Evolutionary conservation across 2,113 vertebrate species (phyloP).

Genomic region (Sylvilagus bachmani): DNA sequence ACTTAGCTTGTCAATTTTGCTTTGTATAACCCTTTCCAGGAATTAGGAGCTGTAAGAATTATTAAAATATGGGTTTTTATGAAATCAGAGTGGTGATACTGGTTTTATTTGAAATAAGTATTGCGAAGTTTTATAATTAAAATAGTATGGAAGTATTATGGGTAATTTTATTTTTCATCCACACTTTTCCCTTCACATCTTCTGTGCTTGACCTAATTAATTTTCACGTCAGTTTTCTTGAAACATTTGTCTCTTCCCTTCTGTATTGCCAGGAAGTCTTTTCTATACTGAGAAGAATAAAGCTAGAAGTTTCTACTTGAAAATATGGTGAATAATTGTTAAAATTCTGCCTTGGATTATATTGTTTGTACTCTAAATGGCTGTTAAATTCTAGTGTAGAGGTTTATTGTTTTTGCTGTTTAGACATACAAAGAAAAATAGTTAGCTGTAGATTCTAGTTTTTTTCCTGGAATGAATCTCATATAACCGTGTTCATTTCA

Average conservation of each 20-base stretch:
- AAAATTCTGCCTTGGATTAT: background rate
- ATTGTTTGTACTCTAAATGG: background rate
- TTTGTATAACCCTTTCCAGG: background rate
- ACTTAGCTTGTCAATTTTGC: background rate
- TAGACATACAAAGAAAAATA: slow-evolving; percentile 25
- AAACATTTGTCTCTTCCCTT: background rate
- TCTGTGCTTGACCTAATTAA: background rate
- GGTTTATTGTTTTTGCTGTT: slow-evolving; percentile 34
- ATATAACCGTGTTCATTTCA: background rate
- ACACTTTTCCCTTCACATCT: background rate
- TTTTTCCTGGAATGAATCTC: background rate
- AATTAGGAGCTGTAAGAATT: background rate
- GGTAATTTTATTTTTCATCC: background rate
- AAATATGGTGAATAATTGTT: background rate
- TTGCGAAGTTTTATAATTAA: background rate
- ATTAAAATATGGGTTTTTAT: background rate
- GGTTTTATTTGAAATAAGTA: slow-evolving; percentile 31
- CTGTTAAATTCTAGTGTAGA: slow-evolving; percentile 30
- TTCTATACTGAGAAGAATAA: background rate
- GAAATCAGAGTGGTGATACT: background rate
- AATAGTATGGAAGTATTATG: background rate
- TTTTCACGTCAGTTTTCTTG: background rate
- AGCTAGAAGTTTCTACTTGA: background rate
- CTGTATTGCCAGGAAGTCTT: background rate
- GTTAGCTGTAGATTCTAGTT: background rate